Base-by-base conservation (phyloP, 2,113 vertebrate genomes). In the Oceanodroma tethys region DNA sequence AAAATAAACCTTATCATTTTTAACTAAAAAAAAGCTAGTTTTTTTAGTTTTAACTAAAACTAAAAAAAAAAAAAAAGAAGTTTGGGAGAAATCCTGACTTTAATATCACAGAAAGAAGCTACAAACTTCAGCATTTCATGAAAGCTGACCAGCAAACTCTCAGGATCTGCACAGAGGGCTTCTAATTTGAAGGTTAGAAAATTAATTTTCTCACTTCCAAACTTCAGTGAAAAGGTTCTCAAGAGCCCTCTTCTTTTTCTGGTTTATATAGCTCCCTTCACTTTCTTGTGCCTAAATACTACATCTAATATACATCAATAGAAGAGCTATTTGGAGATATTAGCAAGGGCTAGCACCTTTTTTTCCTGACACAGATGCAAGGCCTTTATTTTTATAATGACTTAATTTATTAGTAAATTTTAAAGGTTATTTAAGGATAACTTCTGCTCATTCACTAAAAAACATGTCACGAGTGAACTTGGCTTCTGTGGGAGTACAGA, bases 31-130 rank as follows among this genome's bases (percentile, higher is more conserved):
- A n/a, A n/a, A n/a, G n/a, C n/a, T n/a, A n/a, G n/a, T n/a, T n/a
- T 85, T 94, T 76, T 89, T 89, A 95, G 89, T 94, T 76, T 89
- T 89, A 95, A 90, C n/a, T 90, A 88, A 63, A 67, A 66, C 27
- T 76, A 8, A 84, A 32, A 38, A 55, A 13, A 66, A 13, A 66
- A 86, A 14, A 8, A 53, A 66, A 32, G 9, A 2, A 27, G 48
- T 62, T 7, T 27, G 55, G 42, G 58, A 91, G 9, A 96, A 95
- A 60, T 22, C 40, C 62, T 94, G 59, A 62, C 10, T 94, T 93
- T 70, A 79, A 27, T 45, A 13, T 82, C 56, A 91, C 62, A 79
- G 27, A 96, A 84, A 91, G 38, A 93, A 76, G 19, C 22, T 92
- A 30, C 7, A 58, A 30, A 68, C 6, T 71, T 97, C 66, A 94